Evolutionary conservation across 2,113 vertebrate species (phyloP).

Genomic region (Pelmatolapia mariae): DNA sequence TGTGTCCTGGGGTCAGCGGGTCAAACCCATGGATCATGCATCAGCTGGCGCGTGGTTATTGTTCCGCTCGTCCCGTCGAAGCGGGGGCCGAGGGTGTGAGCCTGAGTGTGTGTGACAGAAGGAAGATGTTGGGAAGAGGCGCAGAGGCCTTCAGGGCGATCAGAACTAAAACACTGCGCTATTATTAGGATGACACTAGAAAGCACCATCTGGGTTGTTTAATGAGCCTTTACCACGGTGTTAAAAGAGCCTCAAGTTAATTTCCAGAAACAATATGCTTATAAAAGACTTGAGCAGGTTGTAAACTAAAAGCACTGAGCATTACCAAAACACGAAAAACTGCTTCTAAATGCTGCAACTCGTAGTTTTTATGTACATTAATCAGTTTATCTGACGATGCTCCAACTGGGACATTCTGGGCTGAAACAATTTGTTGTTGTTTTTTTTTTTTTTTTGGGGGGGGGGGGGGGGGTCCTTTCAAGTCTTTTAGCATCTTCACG

Average conservation of each 20-base stretch:
- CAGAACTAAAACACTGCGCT: constrained; percentile 53
- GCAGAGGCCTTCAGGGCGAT: constrained; percentile 48
- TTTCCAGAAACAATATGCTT: constrained; percentile 63
- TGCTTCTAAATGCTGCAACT: neutral
- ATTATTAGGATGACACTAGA: constrained; percentile 65
- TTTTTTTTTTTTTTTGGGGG: neutral
- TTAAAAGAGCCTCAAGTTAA: constrained; percentile 56
- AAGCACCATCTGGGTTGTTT: constrained; percentile 70
- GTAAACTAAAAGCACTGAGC: constrained; percentile 28
- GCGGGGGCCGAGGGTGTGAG: constrained; percentile 23
- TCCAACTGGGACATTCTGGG: neutral
- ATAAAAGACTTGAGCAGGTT: constrained; percentile 35
- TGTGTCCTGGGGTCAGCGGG: constrained; percentile 60
- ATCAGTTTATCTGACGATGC: neutral
- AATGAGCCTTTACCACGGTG: constrained; percentile 53
- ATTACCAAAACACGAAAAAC: neutral
- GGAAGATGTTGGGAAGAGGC: constrained; percentile 41
- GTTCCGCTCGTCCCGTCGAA: constrained; percentile 49
- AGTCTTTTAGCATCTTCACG: neutral
- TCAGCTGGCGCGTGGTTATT: constrained; percentile 70
- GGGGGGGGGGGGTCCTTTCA: neutral
- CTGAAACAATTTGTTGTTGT: rapidly evolving
- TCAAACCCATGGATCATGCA: constrained; percentile 69
- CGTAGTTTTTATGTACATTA: neutral
- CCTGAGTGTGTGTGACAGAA: constrained; percentile 15